phyloP scores from a whole-genome alignment of 2,113 vertebrate species.

The Aspiorhynchus laticeps region DNA sequence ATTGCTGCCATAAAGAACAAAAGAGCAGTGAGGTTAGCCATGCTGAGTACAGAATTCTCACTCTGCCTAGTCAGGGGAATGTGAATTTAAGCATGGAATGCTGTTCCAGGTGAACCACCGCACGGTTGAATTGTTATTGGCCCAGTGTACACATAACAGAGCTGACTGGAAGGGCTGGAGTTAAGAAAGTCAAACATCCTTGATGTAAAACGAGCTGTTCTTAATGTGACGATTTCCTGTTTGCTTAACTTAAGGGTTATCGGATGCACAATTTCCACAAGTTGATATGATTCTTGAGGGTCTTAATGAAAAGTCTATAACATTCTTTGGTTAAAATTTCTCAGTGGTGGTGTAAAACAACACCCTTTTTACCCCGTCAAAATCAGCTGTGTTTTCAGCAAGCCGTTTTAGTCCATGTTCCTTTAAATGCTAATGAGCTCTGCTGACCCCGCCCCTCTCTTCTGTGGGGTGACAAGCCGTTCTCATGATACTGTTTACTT shows the following conservation, averaged over 20 bases:
- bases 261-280: too few relatives aligned
- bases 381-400: too few relatives aligned
- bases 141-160: not conserved
- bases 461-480: too few relatives aligned
- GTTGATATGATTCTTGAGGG: too few relatives aligned
- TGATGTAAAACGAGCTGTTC: not conserved
- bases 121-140: not conserved
- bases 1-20: slow-evolving; percentile 44
- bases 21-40: slow-evolving; percentile 31
- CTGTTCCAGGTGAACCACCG: slow-evolving; percentile 5
- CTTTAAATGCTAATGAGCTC: too few relatives aligned
- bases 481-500: too few relatives aligned
- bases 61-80: slow-evolving; percentile 52
- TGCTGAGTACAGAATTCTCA: slow-evolving; percentile 52
- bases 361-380: too few relatives aligned
- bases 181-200: slow-evolving; percentile 11
- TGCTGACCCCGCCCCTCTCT: too few relatives aligned
- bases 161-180: not conserved
- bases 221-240: not conserved
- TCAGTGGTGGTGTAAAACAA: too few relatives aligned
- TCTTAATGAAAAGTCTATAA: too few relatives aligned
- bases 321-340: too few relatives aligned
- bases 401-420: too few relatives aligned
- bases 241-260: not conserved
- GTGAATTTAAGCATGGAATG: slow-evolving; percentile 15